These are phyloP conservation scores for Vimba vimba DNA, from an alignment of 2,113 vertebrate genomes.

Conservation along the genomic window DNA sequence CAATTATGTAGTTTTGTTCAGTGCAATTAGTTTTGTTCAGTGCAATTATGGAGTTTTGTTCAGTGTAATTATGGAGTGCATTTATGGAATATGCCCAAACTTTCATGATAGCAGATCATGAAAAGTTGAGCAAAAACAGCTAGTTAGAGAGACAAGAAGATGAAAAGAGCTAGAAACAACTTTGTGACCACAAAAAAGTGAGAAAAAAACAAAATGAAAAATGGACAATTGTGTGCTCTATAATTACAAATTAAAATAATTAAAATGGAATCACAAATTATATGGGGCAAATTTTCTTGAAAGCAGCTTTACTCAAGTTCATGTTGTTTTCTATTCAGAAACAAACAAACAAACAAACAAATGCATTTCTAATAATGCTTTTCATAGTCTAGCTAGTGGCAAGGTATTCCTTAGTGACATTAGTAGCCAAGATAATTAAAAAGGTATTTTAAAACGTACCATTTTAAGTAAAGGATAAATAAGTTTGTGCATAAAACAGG, in stretches of 20 bases:
- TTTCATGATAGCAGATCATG: too few relatives aligned
- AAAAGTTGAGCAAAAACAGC: too few relatives aligned
- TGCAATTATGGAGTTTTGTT: too few relatives aligned
- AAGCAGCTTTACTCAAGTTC: not conserved
- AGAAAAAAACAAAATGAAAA: not conserved
- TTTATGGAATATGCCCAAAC: too few relatives aligned
- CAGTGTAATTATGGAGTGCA: too few relatives aligned
- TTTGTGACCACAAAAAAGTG: not conserved
- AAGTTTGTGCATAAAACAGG: not conserved
- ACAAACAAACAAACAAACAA: not conserved
- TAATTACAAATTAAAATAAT: not conserved
- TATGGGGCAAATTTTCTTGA: not conserved
- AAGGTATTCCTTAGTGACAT: not conserved
- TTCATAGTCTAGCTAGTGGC: not conserved
- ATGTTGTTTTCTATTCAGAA: too few relatives aligned
- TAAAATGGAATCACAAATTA: not conserved
- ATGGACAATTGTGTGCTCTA: not conserved
- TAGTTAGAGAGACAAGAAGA: not conserved
- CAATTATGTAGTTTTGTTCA: too few relatives aligned
- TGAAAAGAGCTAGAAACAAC: not conserved
- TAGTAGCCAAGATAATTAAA: not conserved
- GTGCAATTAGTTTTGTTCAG: too few relatives aligned
- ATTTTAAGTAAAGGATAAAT: not conserved
- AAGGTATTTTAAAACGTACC: not conserved
- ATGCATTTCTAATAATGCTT: not conserved